These are phyloP conservation scores for Callionymus lyra DNA, from an alignment of 2,113 vertebrate genomes.

Conservation along the genomic window DNA sequence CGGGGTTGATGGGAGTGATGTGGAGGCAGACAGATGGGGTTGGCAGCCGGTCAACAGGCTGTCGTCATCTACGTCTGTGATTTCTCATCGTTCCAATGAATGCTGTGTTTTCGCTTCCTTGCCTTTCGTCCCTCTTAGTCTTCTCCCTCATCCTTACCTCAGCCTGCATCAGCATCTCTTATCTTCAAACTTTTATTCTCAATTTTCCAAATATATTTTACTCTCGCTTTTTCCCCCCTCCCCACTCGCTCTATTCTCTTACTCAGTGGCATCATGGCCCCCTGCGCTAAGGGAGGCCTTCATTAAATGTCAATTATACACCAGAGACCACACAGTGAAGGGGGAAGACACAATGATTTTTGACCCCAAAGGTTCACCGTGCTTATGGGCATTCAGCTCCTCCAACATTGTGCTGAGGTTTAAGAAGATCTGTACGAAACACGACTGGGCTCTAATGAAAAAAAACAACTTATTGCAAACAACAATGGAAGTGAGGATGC, in stretches of 20 bases:
- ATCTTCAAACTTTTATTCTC: too few relatives aligned
- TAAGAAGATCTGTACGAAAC: background rate
- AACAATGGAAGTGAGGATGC: background rate
- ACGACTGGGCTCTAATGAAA: background rate
- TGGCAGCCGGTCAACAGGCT: constrained; percentile 65
- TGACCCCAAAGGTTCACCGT: constrained; percentile 64
- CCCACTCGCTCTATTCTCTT: constrained; percentile 38
- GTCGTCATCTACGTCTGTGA: constrained; percentile 39
- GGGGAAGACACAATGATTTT: constrained; percentile 60
- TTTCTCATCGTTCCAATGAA: constrained; percentile 17
- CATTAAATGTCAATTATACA: constrained; percentile 75
- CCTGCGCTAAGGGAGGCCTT: constrained; percentile 59
- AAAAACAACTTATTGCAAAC: background rate
- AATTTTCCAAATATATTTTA: constrained; percentile 10
- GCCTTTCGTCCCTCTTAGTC: constrained; percentile 8
- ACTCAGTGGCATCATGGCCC: constrained; percentile 45
- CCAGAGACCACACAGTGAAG: constrained; percentile 63
- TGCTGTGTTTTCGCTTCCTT: constrained; percentile 9
- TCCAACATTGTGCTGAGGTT: background rate
- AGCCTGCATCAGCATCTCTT: too few relatives aligned
- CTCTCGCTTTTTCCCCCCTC: constrained; percentile 17
- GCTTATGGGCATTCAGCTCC: constrained; percentile 54
- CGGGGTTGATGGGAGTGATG: constrained; percentile 54
- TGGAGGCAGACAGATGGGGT: constrained; percentile 68
- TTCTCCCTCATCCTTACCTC: constrained; percentile 1